Evolutionary conservation across 2,888 invertebrate species (phyloP).

Genomic region (Cryptocephalus moraei): DNA sequence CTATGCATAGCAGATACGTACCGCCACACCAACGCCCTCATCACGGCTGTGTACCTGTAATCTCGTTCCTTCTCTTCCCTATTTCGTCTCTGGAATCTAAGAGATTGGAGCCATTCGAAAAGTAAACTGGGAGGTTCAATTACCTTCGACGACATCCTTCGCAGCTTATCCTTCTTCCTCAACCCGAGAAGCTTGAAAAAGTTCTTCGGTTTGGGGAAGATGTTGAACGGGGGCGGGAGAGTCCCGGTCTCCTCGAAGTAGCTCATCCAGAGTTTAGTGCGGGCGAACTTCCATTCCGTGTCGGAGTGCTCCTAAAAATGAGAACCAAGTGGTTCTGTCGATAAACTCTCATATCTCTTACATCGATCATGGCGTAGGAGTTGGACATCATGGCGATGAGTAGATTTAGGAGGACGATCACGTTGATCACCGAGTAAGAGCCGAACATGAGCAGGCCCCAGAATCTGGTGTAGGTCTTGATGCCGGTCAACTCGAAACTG

Average conservation of each 20-base stretch:
- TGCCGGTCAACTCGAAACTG: constrained; percentile 78
- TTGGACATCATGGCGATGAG: constrained; percentile 98
- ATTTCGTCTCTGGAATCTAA: constrained; percentile 38
- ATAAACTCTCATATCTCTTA: constrained; percentile 39
- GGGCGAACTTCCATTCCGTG: constrained; percentile 93
- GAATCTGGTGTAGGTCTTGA: constrained; percentile 84
- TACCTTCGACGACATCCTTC: constrained; percentile 47
- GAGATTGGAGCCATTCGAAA: neutral
- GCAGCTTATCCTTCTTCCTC: constrained; percentile 49
- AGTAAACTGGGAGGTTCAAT: neutral
- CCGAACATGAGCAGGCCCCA: constrained; percentile 96
- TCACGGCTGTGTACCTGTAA: constrained; percentile 67
- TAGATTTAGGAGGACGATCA: constrained; percentile 86
- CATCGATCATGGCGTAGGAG: constrained; percentile 86
- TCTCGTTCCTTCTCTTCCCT: constrained; percentile 57
- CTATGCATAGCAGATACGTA: constrained; percentile 84
- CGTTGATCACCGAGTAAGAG: constrained; percentile 88
- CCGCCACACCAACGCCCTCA: constrained; percentile 84
- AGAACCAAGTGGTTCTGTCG: neutral
- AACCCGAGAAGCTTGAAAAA: constrained; percentile 55
- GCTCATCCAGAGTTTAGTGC: constrained; percentile 90
- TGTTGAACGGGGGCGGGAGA: constrained; percentile 88
- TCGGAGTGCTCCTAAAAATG: constrained; percentile 74
- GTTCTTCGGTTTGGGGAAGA: constrained; percentile 80
- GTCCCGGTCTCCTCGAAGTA: constrained; percentile 90